Evolutionary conservation across 2,888 invertebrate species (phyloP), one percentile per base, ranked within the genome.

Genomic region (Hydriomena furcata): DNA sequence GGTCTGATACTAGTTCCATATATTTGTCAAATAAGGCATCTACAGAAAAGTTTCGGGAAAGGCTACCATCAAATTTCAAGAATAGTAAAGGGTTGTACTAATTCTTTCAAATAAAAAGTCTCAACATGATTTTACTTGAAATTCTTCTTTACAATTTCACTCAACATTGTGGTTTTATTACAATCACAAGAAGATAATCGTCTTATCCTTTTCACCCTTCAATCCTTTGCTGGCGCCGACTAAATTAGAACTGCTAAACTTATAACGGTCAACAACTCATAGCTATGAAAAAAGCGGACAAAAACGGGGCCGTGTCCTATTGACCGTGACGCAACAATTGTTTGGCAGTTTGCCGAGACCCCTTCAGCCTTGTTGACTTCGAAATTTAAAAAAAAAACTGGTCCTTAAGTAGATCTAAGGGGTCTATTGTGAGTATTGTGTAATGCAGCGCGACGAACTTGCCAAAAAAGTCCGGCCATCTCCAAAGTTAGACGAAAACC

Each of bases 241-340:
- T 71, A 73, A 76, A 77, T 81, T 74, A 73, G 61, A 68, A 71
- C 54, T 61, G 66, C 66, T 68, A 58, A 71, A 71, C 71, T 63
- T 66, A 68, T 83, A 84, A 81, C 81, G 76, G 80, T 74, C 67
- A 55, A 52, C 49, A 60, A 62, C 61, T 55, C 58, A 55, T 10
- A 58, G 46, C 45, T 46, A 24, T 37, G 54, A 66, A 79, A 83
- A 85, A 85, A 76, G 65, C 24, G 51, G 48, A 76, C 71, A 85
- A 85, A 85, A 84, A 80, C 76, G 12, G 11, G n/a, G 68, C 75
- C 82, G 68, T 76, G 73, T 59, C 79, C 81, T 87, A 87, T 88
- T 89, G 87, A 87, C 87, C 86, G 74, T 89, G 87, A 88, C 84
- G 88, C 82, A 89, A 88, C 82, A 76, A 90, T 87, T 90, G 88